Evolutionary conservation across 2,888 invertebrate species (phyloP).

Genomic region (Calephelis perditalis): DNA sequence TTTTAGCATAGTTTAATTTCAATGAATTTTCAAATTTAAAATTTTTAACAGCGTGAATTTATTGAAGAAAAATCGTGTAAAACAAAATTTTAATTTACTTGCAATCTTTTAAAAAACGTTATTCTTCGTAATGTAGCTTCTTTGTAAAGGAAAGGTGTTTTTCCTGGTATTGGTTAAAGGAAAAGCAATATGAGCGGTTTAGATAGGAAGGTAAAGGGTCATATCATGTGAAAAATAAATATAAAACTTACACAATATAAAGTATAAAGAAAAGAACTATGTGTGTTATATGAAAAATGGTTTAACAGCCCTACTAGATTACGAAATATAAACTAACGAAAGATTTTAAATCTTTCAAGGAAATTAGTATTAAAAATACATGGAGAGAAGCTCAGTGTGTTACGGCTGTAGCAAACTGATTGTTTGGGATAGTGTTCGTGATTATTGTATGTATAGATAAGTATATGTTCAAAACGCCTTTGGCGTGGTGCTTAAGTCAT

Average conservation of each 20-base stretch:
- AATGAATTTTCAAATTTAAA: slow-evolving; percentile 53
- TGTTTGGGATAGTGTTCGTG: slow-evolving; percentile 34
- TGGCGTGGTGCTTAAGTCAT: slow-evolving; percentile 66
- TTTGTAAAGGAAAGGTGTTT: slow-evolving; percentile 35
- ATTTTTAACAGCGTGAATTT: slow-evolving; percentile 38
- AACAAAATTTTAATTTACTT: slow-evolving; percentile 40
- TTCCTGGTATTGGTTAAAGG: slow-evolving; percentile 44
- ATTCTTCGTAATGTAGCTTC: slow-evolving; percentile 29
- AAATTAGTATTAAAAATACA: slow-evolving; percentile 71
- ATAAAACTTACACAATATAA: slow-evolving; percentile 54
- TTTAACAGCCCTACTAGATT: slow-evolving; percentile 59
- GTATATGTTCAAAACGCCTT: slow-evolving; percentile 56
- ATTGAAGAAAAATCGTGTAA: slow-evolving; percentile 35
- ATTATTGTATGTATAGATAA: slow-evolving; percentile 35
- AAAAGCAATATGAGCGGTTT: slow-evolving; percentile 61
- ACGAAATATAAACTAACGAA: slow-evolving; percentile 53
- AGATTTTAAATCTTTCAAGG: slow-evolving; percentile 71
- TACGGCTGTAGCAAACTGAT: slow-evolving; percentile 25
- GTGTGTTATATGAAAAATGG: slow-evolving; percentile 60
- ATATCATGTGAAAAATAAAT: slow-evolving; percentile 71
- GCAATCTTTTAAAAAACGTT: slow-evolving; percentile 51
- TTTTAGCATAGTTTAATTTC: slow-evolving; percentile 75
- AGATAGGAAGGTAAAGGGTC: slow-evolving; percentile 61
- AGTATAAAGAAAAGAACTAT: slow-evolving; percentile 54
- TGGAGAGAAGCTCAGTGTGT: slow-evolving; percentile 24